Base-by-base conservation (phyloP, 2,113 vertebrate genomes). In the Poecilia latipinna region DNA sequence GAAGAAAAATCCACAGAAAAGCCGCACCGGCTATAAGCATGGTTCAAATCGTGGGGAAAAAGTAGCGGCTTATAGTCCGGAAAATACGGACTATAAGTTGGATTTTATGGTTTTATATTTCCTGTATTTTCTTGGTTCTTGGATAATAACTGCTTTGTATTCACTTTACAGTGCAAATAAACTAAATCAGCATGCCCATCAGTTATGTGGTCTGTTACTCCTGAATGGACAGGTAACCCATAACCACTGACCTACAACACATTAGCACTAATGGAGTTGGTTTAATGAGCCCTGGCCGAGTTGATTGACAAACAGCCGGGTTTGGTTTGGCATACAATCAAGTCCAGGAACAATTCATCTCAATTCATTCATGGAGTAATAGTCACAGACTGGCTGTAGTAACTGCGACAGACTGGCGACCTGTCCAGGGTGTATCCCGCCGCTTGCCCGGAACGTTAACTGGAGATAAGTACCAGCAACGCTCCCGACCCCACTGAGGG, bases 241-340 rank as follows among this genome's bases (percentile, higher is more conserved):
- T 81, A 87, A 77, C 75, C 74, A 51, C 87, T 79, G 87, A 88
- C 87, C 88, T 79, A 90, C 80, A 89, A 82, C 86, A 90, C 90
- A 93, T 93, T 93, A 93, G 72, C 79, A 82, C 70, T 89, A 91
- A 92, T 91, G 88, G 85, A 91, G 78, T 83, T 88, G 75, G 81
- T 86, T 91, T 90, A 94, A 93, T 89, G 84, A 90, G 80, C 82
- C 78, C 82, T 65, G 54, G 84, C 87, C 83, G 75, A 82, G 76
- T 77, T 83, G 88, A 91, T 71, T 88, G 88, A 89, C 82, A 90
- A 26, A 75, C 75, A 82, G 83, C 83, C 35, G 11, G n/a, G 26
- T 42, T 73, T 37, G n/a, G 26, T 42, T 73, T 89, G 74, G 84
- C 76, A 80, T 79, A 90, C 83, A 83, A 87, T 71, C 51, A 65